phyloP scores from a whole-genome alignment of 2,797 vertebrate genomes.

The Heliangelus exortis region DNA sequence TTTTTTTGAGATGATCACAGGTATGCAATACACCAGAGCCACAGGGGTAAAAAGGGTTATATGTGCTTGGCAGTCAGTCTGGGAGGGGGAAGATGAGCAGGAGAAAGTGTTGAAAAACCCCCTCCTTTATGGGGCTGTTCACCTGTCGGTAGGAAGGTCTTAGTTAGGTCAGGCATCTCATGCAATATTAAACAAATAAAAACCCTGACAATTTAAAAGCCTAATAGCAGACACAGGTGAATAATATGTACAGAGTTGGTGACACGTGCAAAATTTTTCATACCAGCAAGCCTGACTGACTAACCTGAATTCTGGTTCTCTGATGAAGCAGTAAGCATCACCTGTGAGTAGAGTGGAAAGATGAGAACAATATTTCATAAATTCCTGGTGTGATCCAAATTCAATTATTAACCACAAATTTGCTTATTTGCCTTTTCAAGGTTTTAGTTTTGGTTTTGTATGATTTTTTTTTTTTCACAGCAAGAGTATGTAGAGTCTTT shows the following conservation, averaged over 20 bases:
- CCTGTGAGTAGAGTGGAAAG: not conserved
- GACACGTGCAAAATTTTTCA: not conserved
- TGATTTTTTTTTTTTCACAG: not conserved
- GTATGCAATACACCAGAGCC: not conserved
- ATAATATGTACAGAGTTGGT: not conserved
- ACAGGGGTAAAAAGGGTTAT: not conserved
- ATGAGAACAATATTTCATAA: not conserved
- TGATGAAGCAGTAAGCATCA: not conserved
- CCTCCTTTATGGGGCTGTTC: not conserved
- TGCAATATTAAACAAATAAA: rapidly evolving
- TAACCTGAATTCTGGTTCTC: not conserved
- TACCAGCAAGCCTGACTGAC: not conserved
- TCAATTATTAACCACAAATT: not conserved
- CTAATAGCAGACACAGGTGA: not conserved
- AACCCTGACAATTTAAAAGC: not conserved
- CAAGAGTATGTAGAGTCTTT: not conserved
- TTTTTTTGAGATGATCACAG: not conserved
- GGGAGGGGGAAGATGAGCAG: not conserved
- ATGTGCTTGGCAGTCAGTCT: not conserved
- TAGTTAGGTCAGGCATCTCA: not conserved
- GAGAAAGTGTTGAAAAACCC: not conserved
- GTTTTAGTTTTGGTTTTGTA: not conserved
- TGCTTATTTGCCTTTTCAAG: not conserved
- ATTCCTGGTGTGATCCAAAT: not conserved
- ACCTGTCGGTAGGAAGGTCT: not conserved